Percentiles rank a stretch among this genome's conserved stretches.
Evolutionary conservation across 1,140 invertebrate genomes (phyloP).

Genomic region (Saccostrea echinata): DNA sequence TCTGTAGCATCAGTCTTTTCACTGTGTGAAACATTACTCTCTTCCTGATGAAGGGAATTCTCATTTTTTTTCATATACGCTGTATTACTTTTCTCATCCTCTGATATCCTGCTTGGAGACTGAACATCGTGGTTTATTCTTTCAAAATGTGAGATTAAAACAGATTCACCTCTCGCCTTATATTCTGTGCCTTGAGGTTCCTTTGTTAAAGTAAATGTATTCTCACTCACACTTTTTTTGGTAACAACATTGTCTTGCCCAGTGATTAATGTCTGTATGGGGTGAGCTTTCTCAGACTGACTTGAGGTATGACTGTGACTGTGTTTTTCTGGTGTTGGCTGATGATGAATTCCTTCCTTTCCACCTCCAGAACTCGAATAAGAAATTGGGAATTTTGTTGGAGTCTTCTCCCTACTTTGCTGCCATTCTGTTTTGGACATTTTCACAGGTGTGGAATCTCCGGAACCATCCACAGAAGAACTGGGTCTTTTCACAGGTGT

Average conservation of each 20-base stretch:
- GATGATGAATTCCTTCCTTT: neutral
- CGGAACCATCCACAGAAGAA: neutral
- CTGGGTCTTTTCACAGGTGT: neutral
- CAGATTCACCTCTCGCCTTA: neutral
- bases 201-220: neutral
- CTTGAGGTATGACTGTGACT: neutral
- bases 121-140: neutral
- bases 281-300: neutral
- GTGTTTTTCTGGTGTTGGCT: neutral
- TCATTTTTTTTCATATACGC: neutral
- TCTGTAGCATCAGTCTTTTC: neutral
- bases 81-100: neutral
- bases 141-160: neutral
- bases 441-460: neutral
- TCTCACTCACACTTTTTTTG: neutral
- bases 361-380: neutral
- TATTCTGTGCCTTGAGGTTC: neutral
- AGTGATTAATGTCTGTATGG: neutral
- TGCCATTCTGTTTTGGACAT: conserved; percentile 7
- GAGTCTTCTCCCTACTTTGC: neutral
- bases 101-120: neutral
- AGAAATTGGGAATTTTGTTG: neutral
- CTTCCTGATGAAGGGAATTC: neutral
- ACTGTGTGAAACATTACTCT: neutral
- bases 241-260: neutral